Evolutionary conservation across 2,113 vertebrate genomes (phyloP).

Genomic region (Tamias sibiricus): DNA sequence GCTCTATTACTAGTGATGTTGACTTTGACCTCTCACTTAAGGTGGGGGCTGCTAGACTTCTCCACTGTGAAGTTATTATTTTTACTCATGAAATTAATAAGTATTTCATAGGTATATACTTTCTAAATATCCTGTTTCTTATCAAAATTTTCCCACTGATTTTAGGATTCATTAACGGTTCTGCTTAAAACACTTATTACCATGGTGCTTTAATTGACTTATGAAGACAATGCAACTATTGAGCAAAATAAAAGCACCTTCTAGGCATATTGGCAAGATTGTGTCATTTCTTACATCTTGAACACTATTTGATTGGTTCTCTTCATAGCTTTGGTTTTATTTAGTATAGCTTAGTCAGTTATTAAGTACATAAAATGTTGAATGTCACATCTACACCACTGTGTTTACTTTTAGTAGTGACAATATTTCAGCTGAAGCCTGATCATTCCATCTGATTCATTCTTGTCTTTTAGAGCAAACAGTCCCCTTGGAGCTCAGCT

Average conservation of each 20-base stretch:
- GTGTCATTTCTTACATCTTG: background rate
- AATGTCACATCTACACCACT: background rate
- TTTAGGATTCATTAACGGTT: conserved; percentile 15
- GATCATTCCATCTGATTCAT: conserved; percentile 54
- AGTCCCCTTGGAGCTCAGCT: conserved; percentile 19
- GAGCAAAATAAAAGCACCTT: background rate
- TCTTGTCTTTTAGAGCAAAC: conserved; percentile 41
- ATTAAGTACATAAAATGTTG: conserved; percentile 16
- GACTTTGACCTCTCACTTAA: background rate
- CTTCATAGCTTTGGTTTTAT: background rate
- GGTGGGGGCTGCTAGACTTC: background rate
- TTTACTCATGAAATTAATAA: background rate
- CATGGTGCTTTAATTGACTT: conserved; percentile 31
- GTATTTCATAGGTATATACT: background rate
- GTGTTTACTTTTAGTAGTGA: conserved; percentile 44
- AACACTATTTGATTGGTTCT: conserved; percentile 29
- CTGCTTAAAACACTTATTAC: conserved; percentile 2
- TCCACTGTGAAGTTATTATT: background rate
- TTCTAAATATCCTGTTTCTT: conserved; percentile 2
- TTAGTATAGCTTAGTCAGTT: conserved; percentile 37
- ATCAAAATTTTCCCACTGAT: background rate
- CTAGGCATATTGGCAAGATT: background rate
- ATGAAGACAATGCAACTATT: conserved; percentile 8
- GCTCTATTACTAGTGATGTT: background rate
- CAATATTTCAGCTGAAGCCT: background rate